Evolutionary conservation across 2,113 vertebrate species (phyloP).

Genomic region (Oriolus oriolus): DNA sequence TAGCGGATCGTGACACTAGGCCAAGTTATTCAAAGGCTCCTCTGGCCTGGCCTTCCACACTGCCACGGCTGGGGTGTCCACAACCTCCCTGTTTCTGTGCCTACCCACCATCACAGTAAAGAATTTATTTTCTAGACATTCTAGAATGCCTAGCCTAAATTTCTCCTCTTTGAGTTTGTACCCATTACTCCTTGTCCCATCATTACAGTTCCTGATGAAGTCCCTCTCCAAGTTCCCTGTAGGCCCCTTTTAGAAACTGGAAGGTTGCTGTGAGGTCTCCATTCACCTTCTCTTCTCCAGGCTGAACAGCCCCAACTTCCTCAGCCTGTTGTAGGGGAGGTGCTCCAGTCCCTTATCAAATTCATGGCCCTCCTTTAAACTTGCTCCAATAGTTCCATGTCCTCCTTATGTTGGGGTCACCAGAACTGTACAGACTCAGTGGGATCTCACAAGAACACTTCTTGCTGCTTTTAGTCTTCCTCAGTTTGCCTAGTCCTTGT

Average conservation of each 20-base stretch:
- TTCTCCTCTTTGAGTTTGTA: background rate
- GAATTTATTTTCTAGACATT: background rate
- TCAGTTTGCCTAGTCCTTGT: background rate
- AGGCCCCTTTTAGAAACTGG: background rate
- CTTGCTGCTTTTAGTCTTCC: background rate
- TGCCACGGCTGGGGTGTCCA: fast-evolving
- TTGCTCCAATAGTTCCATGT: background rate
- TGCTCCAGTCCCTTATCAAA: background rate
- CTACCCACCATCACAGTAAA: background rate
- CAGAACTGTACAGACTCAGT: background rate
- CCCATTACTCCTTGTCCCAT: background rate
- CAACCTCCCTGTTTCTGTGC: background rate
- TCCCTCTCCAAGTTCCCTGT: background rate
- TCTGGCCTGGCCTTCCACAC: background rate
- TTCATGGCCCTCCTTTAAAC: background rate
- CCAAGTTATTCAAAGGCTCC: background rate
- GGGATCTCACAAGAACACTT: background rate
- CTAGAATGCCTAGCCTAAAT: background rate
- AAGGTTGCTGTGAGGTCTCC: too few species aligned
- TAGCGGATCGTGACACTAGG: too few species aligned
- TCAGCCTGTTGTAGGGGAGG: background rate
- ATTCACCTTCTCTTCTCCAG: background rate
- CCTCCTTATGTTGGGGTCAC: background rate
- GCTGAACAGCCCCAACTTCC: background rate
- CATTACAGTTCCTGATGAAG: background rate